A percentile compares a stretch with the other conserved stretches of the same genome.
Evolutionary conservation across 2,797 vertebrate species (phyloP).

Genomic region (Dallia pectoralis): DNA sequence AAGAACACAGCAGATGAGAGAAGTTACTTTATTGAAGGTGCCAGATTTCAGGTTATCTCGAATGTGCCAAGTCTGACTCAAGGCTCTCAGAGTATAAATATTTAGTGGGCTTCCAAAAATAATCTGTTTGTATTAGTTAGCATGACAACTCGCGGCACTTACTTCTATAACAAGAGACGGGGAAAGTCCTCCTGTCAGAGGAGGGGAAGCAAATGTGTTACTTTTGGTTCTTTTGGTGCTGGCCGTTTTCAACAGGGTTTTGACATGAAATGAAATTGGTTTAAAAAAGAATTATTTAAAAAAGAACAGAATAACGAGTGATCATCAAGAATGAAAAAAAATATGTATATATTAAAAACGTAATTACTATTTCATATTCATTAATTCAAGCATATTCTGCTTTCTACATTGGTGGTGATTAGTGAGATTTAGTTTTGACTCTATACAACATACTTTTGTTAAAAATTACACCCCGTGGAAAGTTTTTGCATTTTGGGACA

Average conservation of each 20-base stretch:
- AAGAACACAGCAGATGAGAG: constrained; percentile 41
- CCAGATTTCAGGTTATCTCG: constrained; percentile 31
- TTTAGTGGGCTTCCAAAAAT: constrained; percentile 32
- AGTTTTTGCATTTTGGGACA: too few relatives aligned
- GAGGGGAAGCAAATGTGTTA: background rate
- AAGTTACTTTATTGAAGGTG: constrained; percentile 29
- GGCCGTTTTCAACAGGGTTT: constrained; percentile 7
- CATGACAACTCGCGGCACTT: constrained; percentile 29
- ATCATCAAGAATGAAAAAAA: background rate
- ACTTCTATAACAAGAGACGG: constrained; percentile 25
- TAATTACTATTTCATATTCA: too few relatives aligned
- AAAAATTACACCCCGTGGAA: too few relatives aligned
- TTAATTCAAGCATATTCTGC: too few relatives aligned
- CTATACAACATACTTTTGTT: too few relatives aligned
- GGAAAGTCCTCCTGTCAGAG: constrained; percentile 19
- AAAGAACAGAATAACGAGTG: too few relatives aligned
- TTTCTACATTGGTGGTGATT: too few relatives aligned
- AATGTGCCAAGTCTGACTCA: constrained; percentile 33
- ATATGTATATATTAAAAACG: too few relatives aligned
- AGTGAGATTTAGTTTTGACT: too few relatives aligned
- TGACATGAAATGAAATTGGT: background rate
- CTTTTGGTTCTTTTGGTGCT: constrained; percentile 14
- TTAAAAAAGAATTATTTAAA: background rate
- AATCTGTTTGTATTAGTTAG: constrained; percentile 34
- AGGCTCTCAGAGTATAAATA: constrained; percentile 19